Percentiles rank a stretch among this genome's conserved stretches.
Evolutionary conservation across 2,113 vertebrate genomes (phyloP).

Genomic region (Carassius auratus): DNA sequence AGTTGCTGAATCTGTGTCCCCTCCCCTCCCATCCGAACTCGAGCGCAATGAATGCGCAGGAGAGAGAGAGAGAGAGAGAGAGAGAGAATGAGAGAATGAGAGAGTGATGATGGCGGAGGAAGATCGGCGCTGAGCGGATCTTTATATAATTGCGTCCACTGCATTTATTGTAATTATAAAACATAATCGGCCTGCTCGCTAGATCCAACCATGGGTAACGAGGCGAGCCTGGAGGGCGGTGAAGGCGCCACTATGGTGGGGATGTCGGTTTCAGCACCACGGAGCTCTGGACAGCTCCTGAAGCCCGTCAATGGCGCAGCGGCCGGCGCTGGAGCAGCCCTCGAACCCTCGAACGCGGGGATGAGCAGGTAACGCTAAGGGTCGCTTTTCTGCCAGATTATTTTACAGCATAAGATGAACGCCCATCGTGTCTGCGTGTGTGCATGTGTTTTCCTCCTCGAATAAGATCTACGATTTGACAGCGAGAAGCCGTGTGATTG

Average conservation of each 20-base stretch:
- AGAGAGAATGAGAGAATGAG: neutral
- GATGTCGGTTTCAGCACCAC: constrained; percentile 64
- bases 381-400: too few relatives aligned
- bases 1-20: neutral
- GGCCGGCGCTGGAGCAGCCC: constrained; percentile 72
- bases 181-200: constrained; percentile 53
- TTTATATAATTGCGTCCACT: constrained; percentile 5
- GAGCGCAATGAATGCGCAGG: constrained; percentile 29
- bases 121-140: constrained; percentile 13
- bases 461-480: neutral
- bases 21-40: constrained; percentile 21
- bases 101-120: constrained; percentile 36
- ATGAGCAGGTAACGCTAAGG: constrained; percentile 69
- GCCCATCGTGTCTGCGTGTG: neutral
- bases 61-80: constrained; percentile 16
- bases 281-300: constrained; percentile 71
- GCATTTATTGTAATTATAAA: constrained; percentile 45
- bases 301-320: constrained; percentile 80
- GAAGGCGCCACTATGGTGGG: constrained; percentile 69
- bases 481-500: neutral
- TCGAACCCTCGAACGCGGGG: constrained; percentile 70
- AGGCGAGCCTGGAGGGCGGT: constrained; percentile 80
- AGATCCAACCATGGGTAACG: constrained; percentile 78
- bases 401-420: neutral
- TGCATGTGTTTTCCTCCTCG: neutral